Base-by-base conservation (phyloP, 2,113 vertebrate genomes). In the Crypturellus undulatus region DNA sequence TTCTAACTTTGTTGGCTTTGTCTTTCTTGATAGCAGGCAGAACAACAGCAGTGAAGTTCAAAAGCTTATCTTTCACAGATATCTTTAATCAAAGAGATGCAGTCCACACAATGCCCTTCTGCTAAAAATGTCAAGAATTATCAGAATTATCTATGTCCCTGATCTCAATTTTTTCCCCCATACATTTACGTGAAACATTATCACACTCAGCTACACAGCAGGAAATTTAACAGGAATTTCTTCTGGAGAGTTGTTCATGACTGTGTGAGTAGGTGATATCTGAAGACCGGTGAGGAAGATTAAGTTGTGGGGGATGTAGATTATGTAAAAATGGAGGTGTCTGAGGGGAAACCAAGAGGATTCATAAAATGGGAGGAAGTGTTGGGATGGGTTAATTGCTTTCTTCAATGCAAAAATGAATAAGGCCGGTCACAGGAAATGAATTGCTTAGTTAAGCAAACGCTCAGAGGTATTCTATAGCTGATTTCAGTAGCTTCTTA, bases 201-300 rank as follows among this genome's bases (percentile, higher is more conserved):
- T 78, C 64, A 70, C 43, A 72, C 38, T 51, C 80, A 92, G 91
- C 73, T 90, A 71, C 88, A 79, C 72, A 90, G 73, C 89, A 90
- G 73, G 67, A 56, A 47, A 52, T 92, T 88, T 81, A 88, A 71
- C 56, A 84, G 52, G 86, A 96, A 93, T 84, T 89, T 90, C 62
- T 92, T 90, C 93, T 56, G 58, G 92, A 91, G 86, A 3, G 59
- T 85, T 90, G 84, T 59, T 94, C 73, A 82, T 90, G 89, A 60
- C 47, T 2, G 0, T 79, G 52, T 76, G 58, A 95, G 52, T 11
- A 87, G 32, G 13, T 92, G 72, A 79, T 58, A 77, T 69, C 20
- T 87, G 82, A 89, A 92, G 42, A 21, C 15, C 69, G 40, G 10
- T 75, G 38, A 85, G 86, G 47, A 79, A 32, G 75, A 95, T 79